These are phyloP conservation scores for Lethenteron reissneri DNA, from an alignment of 2,113 vertebrate genomes.

Conservation along the genomic window DNA sequence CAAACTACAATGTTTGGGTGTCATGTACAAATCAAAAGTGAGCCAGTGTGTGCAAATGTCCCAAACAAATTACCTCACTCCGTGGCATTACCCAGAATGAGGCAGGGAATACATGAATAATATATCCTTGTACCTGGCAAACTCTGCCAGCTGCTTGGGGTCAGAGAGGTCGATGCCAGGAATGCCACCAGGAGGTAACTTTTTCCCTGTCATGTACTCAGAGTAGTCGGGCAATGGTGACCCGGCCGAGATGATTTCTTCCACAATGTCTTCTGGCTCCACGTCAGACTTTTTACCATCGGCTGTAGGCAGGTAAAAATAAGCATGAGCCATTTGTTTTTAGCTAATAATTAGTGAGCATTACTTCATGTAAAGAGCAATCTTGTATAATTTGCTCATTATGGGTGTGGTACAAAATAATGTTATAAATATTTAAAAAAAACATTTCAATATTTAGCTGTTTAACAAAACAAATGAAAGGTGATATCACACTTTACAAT, in stretches of 20 bases:
- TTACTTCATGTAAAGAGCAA: too few species aligned
- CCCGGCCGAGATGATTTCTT: conserved; percentile 82
- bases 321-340: too few species aligned
- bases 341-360: too few species aligned
- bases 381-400: too few species aligned
- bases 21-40: conserved; percentile 7
- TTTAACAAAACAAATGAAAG: too few species aligned
- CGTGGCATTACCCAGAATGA: conserved; percentile 6
- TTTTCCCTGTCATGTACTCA: conserved; percentile 97
- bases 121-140: conserved; percentile 45
- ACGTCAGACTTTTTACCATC: conserved; percentile 96
- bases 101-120: neutral
- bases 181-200: conserved; percentile 86
- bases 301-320: conserved; percentile 15
- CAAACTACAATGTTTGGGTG: neutral
- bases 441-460: too few species aligned
- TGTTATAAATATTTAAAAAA: too few species aligned
- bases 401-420: too few species aligned
- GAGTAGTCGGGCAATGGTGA: conserved; percentile 95
- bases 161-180: conserved; percentile 92
- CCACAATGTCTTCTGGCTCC: conserved; percentile 75
- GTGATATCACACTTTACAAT: too few species aligned
- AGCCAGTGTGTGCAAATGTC: conserved; percentile 7
- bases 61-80: conserved; percentile 7
- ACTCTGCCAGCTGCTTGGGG: conserved; percentile 90